Conservation (phyloP, 2,888 invertebrate species). For the Brachypterus glaber region DNA sequence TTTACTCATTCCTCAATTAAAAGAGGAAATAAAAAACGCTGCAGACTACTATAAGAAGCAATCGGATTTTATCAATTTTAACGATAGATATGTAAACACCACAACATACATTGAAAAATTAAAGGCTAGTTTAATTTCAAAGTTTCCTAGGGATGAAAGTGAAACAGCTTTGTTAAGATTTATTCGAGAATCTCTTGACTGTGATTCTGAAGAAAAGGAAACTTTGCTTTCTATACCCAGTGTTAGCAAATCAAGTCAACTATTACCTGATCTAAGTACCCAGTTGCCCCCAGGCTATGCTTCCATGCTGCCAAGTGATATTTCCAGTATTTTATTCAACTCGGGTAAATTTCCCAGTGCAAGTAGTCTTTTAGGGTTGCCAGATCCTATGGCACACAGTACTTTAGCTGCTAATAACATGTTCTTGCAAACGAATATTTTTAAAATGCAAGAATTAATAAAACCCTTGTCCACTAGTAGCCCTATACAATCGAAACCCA, state of each 20-base stretch:
- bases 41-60: constrained; percentile 74
- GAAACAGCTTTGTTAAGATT: constrained; percentile 72
- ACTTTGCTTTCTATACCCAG: constrained; percentile 49
- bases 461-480: constrained; percentile 52
- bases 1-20: constrained; percentile 67
- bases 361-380: constrained; percentile 53
- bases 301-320: constrained; percentile 54
- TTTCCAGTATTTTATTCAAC: constrained; percentile 58
- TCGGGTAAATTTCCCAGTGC: constrained; percentile 55
- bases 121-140: constrained; percentile 68
- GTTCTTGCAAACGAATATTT: constrained; percentile 59
- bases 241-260: constrained; percentile 34
- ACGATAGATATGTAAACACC: constrained; percentile 56
- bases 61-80: constrained; percentile 56
- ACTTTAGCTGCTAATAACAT: constrained; percentile 69
- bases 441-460: constrained; percentile 60
- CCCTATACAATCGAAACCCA: constrained; percentile 39
- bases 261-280: constrained; percentile 32
- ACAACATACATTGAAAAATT: constrained; percentile 77
- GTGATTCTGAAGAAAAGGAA: constrained; percentile 62
- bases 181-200: constrained; percentile 65
- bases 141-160: constrained; percentile 67
- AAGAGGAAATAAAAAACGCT: constrained; percentile 77
- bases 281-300: constrained; percentile 45
- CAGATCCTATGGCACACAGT: constrained; percentile 68